A percentile compares a stretch with the other conserved stretches of the same genome.
Conservation (phyloP, 2,888 invertebrate genomes). For the Cinara cedri region DNA sequence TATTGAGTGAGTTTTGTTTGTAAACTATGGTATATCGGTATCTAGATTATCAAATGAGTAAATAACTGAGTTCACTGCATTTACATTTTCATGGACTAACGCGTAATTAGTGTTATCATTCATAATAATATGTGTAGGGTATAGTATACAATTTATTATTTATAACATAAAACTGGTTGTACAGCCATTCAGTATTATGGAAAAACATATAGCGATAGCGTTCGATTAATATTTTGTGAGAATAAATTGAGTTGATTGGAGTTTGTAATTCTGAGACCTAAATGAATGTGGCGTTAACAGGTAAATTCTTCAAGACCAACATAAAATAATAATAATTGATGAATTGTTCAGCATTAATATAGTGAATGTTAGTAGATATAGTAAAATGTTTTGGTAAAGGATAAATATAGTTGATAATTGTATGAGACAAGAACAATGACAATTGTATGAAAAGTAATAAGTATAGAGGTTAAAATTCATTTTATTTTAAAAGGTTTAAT, state of each 20-base stretch:
- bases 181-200: not conserved
- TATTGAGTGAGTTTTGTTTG: conserved; percentile 19
- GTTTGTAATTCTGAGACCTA: conserved; percentile 10
- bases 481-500: too few species aligned
- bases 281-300: conserved; percentile 5
- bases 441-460: too few species aligned
- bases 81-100: not conserved
- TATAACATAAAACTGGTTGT: conserved; percentile 15
- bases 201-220: conserved; percentile 3
- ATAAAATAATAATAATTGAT: conserved; percentile 28
- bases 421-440: not conserved
- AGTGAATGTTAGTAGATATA: not conserved
- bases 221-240: not conserved
- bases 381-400: not conserved
- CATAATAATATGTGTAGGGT: conserved; percentile 22
- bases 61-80: not conserved
- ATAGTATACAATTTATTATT: conserved; percentile 5
- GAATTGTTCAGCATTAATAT: conserved; percentile 1
- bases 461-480: too few species aligned
- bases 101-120: conserved; percentile 5
- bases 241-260: not conserved
- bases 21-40: conserved; percentile 16
- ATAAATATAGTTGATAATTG: conserved; percentile 1
- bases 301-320: not conserved
- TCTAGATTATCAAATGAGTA: conserved; percentile 7